phyloP scores from a whole-genome alignment of 1,140 invertebrate genomes.

The Ostrea edulis region DNA sequence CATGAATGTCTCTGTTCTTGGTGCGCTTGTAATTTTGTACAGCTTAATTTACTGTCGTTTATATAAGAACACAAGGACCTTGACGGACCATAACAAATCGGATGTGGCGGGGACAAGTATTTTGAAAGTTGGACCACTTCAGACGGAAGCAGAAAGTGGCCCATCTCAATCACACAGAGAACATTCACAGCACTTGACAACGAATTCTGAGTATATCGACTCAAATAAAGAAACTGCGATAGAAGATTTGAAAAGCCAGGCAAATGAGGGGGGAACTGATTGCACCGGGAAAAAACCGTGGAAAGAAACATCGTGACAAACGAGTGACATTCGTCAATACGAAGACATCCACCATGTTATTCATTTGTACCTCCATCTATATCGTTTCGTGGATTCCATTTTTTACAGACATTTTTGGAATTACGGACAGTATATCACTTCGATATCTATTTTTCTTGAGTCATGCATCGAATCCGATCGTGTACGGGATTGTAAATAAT shows the following conservation, averaged over 20 bases:
- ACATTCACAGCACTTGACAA: neutral
- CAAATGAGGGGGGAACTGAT: neutral
- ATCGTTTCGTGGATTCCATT: neutral
- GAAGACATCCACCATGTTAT: neutral
- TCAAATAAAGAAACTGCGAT: neutral
- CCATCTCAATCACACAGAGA: neutral
- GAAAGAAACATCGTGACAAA: neutral
- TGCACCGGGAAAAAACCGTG: neutral
- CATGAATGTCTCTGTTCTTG: neutral
- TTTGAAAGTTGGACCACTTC: neutral
- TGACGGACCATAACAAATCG: neutral
- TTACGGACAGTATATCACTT: neutral
- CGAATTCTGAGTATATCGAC: neutral
- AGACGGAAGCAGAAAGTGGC: neutral
- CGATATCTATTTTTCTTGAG: neutral
- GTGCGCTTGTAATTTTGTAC: neutral
- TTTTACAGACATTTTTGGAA: neutral
- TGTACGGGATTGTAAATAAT: neutral
- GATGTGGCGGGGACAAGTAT: neutral
- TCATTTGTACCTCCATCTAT: neutral
- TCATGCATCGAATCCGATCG: constrained; percentile 3
- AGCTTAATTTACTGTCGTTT: neutral
- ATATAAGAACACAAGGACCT: neutral
- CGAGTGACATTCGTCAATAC: neutral
- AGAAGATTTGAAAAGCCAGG: neutral